These are phyloP conservation scores for Osmerus eperlanus DNA, from an alignment of 2,113 vertebrate species.

Conservation along the genomic window DNA sequence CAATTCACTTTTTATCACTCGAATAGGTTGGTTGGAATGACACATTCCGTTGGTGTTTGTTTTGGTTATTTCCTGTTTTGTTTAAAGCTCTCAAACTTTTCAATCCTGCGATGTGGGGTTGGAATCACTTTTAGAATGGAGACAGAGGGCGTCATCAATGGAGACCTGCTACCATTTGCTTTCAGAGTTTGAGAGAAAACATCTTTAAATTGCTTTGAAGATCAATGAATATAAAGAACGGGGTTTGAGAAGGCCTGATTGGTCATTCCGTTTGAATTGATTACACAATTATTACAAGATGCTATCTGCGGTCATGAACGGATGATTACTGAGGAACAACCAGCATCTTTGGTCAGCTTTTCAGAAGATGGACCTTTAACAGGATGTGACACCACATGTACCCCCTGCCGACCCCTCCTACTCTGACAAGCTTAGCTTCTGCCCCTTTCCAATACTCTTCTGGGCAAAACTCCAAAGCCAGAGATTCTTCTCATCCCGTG, in stretches of 20 bases:
- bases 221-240: background rate
- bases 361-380: background rate
- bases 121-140: background rate
- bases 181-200: background rate
- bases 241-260: background rate
- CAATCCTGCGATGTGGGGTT: background rate
- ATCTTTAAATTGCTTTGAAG: constrained; percentile 4
- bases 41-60: constrained; percentile 1
- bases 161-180: background rate
- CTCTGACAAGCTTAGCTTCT: background rate
- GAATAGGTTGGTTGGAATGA: constrained; percentile 17
- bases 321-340: no score
- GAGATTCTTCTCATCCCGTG: background rate
- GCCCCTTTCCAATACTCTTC: constrained; percentile 28
- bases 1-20: constrained; percentile 33
- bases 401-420: constrained; percentile 11
- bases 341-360: background rate
- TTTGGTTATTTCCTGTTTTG: constrained; percentile 15
- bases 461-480: constrained; percentile 12
- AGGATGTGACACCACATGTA: constrained; percentile 1
- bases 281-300: background rate
- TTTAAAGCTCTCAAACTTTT: constrained; percentile 1
- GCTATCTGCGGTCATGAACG: no score
- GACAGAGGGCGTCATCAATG: background rate
- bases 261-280: background rate